Evolutionary conservation across 2,797 vertebrate genomes (phyloP), one percentile per base, ranked within the genome.

Genomic region (Anomalospiza imberbis): DNA sequence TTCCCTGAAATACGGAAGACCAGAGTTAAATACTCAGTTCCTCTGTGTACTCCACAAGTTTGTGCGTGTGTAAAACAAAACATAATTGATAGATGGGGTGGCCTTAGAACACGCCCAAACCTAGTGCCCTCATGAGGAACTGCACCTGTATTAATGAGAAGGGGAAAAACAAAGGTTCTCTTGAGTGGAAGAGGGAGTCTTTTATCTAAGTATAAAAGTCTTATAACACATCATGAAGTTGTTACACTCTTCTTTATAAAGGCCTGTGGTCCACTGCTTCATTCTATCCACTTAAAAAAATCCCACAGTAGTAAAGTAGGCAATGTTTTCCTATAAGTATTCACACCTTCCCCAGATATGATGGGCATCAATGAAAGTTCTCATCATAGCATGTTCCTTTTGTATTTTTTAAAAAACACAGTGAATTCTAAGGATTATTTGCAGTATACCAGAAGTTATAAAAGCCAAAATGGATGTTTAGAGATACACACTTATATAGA

Each of bases 181-280:
- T 63, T 29, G 13, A 80, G n/a, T 29, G 13, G 38, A 58, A 53
- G 51, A 53, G 76, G 6, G 6, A 48, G 8, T 40, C 47, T 51
- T 76, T 13, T 40, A 40, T 40, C 38, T 40, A 40, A 40, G 54
- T 25, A 40, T 40, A 53, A 58, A 77, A 66, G 13, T 55, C 36
- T 13, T 42, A 0, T 51, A 71, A 40, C 0, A 1, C 10, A 42
- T 50, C 13, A 25, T 36, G 12, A 72, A 68, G 15, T 20, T 58
- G 7, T 65, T 61, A 48, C 18, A 17, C 13, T 45, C 16, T 85
- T 68, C 8, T 85, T 78, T 65, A 22, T 68, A 57, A 71, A 71
- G 26, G 14, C 17, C 21, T 1, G 4, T 34, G 6, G 21, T 66
- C 13, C 26, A 19, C 57, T 66, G 8, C n/a, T 66, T 75, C 21